A percentile compares a stretch with the other conserved stretches of the same genome.
These are phyloP conservation scores for Meloidogyne hapla DNA, from an alignment of 1,140 invertebrate genomes.

Conservation along the genomic window DNA sequence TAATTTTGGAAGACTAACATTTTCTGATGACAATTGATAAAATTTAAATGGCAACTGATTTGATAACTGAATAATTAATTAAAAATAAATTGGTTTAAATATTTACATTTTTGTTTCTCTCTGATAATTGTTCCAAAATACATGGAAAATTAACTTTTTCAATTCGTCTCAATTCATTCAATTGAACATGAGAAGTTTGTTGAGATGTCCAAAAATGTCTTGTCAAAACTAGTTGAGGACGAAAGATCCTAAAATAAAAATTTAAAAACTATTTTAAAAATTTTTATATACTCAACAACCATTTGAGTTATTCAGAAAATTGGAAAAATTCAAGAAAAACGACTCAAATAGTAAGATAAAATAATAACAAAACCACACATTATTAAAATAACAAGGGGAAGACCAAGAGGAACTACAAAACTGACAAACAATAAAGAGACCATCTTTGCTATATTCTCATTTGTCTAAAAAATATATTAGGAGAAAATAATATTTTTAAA, in stretches of 20 bases:
- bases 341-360: too few species aligned
- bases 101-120: not conserved
- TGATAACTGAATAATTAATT: not conserved
- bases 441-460: not conserved
- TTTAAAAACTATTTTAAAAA: not conserved
- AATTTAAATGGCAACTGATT: not conserved
- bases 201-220: constrained; percentile 1
- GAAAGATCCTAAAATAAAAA: not conserved
- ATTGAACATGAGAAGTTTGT: not conserved
- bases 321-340: too few species aligned
- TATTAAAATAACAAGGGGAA: not conserved
- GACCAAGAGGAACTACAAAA: not conserved
- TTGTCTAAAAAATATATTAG: not conserved
- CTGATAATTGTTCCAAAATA: not conserved
- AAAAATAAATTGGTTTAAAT: not conserved
- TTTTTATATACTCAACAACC: too few species aligned
- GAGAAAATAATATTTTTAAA: not conserved
- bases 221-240: not conserved
- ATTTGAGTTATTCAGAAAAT: too few species aligned
- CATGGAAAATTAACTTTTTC: too few species aligned
- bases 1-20: not conserved
- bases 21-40: not conserved
- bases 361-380: not conserved
- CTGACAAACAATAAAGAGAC: not conserved
- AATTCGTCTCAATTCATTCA: not conserved